Base-by-base conservation (phyloP, 2,113 vertebrate species). In the Hydrolagus affinis region DNA sequence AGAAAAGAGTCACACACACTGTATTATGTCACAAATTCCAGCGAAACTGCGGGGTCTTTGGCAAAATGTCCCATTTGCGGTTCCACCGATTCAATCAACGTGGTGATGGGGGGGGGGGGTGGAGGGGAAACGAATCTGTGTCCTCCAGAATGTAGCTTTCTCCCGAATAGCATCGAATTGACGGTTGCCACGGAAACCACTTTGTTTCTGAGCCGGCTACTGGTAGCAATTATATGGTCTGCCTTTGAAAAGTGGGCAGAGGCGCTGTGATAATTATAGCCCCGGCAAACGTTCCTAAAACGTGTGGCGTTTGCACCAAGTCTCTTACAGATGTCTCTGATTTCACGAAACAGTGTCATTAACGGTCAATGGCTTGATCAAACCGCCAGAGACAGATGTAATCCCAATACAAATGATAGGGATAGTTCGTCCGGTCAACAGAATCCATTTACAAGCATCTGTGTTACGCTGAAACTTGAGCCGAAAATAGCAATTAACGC, bases 191-290 rank as follows among this genome's bases (percentile, higher is more conserved):
- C 66, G 78, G 78, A 83, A 83, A 83, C 78, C 73, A 32, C 19
- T 83, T 32, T 66, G 25, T 30, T 66, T 19, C 59, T 64, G 60
- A 28, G 23, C 28, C 11, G 32, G 73, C 32, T 75, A 28, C 62
- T 66, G 57, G 12, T 30, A 30, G 25, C 66, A 30, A 83, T 68
- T 64, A 62, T 9, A 14, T 62, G 21, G n/a, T 78, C 59, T 59
- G 11, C 15, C n/a, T 83, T 83, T 83, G 17, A 30, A 23, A 64
- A 80, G 25, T 14, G 60, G 23, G 25, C 28, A 62, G 25, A 19
- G 28, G 19, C 21, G 64, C 62, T 66, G 62, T 83, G 64, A 66
- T 83, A 83, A 66, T 66, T 83, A 83, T 83, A 83, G 77, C 62
- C 25, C n/a, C 28, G 30, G 62, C 77, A 30, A 66, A 68, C 66